A percentile compares a stretch with the other conserved stretches of the same genome.
These are phyloP conservation scores for Drosophila kurseongensis DNA, from an alignment of 1,140 invertebrate genomes.

Conservation along the genomic window DNA sequence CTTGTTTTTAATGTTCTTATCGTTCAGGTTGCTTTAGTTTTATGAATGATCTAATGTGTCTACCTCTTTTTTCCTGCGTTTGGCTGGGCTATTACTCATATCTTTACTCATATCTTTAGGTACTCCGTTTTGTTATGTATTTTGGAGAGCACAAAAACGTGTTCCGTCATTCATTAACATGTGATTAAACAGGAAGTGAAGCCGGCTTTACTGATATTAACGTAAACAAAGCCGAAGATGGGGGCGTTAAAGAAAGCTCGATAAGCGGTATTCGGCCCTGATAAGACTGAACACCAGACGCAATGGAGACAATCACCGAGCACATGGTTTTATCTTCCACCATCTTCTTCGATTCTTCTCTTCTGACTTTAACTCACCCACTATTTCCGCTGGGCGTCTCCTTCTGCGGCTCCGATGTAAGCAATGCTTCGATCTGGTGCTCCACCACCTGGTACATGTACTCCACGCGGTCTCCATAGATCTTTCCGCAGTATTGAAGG, in stretches of 20 bases:
- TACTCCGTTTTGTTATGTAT: constrained; percentile 2
- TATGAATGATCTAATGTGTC: constrained; percentile 4
- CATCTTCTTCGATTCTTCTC: not conserved
- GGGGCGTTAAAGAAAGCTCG: constrained; percentile 19
- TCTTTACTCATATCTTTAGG: not conserved
- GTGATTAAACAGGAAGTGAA: constrained; percentile 20
- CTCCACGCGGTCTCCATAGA: constrained; percentile 66
- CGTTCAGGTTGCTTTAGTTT: not conserved
- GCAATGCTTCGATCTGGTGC: constrained; percentile 52
- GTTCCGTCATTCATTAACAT: constrained; percentile 23
- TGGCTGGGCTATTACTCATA: not conserved
- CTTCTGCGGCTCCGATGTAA: constrained; percentile 37
- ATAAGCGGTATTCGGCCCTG: constrained; percentile 35
- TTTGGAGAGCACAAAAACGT: constrained; percentile 1
- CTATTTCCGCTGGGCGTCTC: constrained; percentile 12
- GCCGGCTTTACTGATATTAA: constrained; percentile 21
- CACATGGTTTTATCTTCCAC: constrained; percentile 19
- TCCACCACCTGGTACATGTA: constrained; percentile 50
- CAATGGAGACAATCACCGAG: constrained; percentile 36
- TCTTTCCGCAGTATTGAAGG: constrained; percentile 53
- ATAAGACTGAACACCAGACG: constrained; percentile 50
- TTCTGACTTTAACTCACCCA: constrained; percentile 40
- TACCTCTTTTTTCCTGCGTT: not conserved
- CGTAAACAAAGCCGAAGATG: constrained; percentile 37
- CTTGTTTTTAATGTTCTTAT: no score